Evolutionary conservation across 2,113 vertebrate species (phyloP), one percentile per base, ranked within the genome.

Genomic region (Xiphophorus hellerii): DNA sequence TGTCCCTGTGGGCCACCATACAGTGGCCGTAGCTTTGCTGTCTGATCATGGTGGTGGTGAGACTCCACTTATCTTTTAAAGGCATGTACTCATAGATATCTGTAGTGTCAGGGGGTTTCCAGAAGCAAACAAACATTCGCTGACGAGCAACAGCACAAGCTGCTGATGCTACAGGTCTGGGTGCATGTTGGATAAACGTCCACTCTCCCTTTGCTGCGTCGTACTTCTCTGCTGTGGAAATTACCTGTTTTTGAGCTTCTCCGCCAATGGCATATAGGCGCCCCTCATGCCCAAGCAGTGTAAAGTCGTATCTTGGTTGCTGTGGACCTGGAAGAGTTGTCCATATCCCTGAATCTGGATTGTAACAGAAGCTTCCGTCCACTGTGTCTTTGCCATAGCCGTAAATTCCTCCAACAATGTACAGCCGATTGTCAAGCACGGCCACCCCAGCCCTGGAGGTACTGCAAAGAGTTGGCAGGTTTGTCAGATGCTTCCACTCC

Each of bases 1-100:
- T 96, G 92, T 98, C 96, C 0, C 95, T 89, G 71, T 99, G 97
- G 5, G 96, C 96, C 64, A 97, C 96, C 97, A 98, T 98, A 80
- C 95, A 97, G 83, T 99, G 97, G 27, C 98, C 97, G 0, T 99
- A 99, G 90, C 97, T 99, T 85, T 97, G 97, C 4, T 92, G 87
- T 66, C 92, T 89, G 69, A 94, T 95, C 89, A 98, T 92, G 4
- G 97, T 96, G 0, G 97, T 96, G 76, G 93, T 71, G 0, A 95
- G 93, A 8, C 88, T 92, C 97, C 97, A 98, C 0, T 31, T 39
- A 0, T 98, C 96, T 3, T 22, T 84, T 12, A 1, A 78, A 1
- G 87, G 92, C 5, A 90, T 25, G 0, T 98, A 99, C 78, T 98
- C 96, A 0, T 96, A 96, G 28, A 99, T 95, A 4, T 97, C 87